phyloP scores from a whole-genome alignment of 2,888 invertebrate genomes.

The Elmis aenea region DNA sequence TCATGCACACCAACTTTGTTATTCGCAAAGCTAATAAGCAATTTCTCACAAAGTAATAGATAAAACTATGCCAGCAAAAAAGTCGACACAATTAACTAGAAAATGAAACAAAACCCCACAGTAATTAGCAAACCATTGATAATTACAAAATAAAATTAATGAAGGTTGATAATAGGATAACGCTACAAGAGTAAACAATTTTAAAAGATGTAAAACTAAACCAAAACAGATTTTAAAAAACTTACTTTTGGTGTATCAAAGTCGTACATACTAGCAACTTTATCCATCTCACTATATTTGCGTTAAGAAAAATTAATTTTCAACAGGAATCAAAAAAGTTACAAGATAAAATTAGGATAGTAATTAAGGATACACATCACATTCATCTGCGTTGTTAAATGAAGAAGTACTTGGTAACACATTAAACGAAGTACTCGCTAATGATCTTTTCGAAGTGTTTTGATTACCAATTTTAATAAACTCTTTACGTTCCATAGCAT shows the following conservation, averaged over 20 bases:
- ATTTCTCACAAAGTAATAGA: too few species aligned
- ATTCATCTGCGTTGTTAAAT: too few species aligned
- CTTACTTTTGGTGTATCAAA: constrained; percentile 12
- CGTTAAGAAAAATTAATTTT: constrained; percentile 9
- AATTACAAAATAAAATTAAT: too few species aligned
- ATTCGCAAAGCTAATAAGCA: too few species aligned
- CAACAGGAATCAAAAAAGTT: neutral
- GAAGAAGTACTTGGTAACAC: too few species aligned
- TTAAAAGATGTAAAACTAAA: neutral
- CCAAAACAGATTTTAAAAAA: constrained; percentile 1
- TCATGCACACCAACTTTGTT: too few species aligned
- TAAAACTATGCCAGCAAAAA: too few species aligned
- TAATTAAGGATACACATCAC: too few species aligned
- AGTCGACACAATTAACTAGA: too few species aligned
- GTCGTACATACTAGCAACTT: neutral
- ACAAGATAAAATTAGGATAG: neutral
- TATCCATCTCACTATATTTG: constrained; percentile 3
- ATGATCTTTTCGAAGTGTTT: constrained; percentile 21
- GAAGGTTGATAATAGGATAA: too few species aligned
- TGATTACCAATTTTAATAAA: constrained; percentile 47
- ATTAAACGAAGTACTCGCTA: constrained; percentile 1
- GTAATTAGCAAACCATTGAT: too few species aligned
- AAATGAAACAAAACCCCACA: too few species aligned
- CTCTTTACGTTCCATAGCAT: constrained; percentile 61
- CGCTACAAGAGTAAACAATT: neutral